Base-by-base conservation (phyloP, 2,797 vertebrate species). In the Nasua narica region DNA sequence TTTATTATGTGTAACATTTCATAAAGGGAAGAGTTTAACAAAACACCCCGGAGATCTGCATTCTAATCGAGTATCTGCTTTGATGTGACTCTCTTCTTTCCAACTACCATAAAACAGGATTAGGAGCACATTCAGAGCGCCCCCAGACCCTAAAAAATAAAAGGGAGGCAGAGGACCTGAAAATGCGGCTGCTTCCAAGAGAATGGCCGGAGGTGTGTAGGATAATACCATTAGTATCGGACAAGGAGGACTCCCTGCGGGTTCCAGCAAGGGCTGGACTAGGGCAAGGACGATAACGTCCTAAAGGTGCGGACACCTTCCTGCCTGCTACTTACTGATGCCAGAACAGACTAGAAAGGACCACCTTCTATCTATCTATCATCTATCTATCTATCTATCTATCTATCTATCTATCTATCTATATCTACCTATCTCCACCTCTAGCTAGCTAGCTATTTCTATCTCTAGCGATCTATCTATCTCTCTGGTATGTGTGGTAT, bases 1-100 rank as follows among this genome's bases (percentile, higher is more conserved):
- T 98, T 98, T 98, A 97, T 97, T 95, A 97, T 83, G 97, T 98
- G 97, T 95, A 97, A 98, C 90, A 95, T 98, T 98, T 97, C 97
- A 97, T 98, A 97, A 98, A 97, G 92, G 90, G 97, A 97, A 97
- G 97, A 97, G 94, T 89, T 97, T 96, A 94, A 92, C 94, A 93
- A 96, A 94, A 95, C 92, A 96, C 97, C 90, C 95, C 52, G 74
- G 94, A 97, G 96, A 97, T 87, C 43, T 72, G 67, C 23, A 8
- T 97, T 95, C 91, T 97, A 97, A 98, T 91, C 97, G 97, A 94
- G 78, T 92, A 89, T 95, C 88, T 65, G 58, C 97, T 98, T 97
- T 97, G 97, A 97, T 95, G 97, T 97, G 91, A 96, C 90, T 87
- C 87, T 97, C 92, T 93, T 93, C 90, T 97, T 98, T 97, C 95